These are phyloP conservation scores for Cordylochernes scorpioides DNA, from an alignment of 2,888 invertebrate species.

Conservation along the genomic window DNA sequence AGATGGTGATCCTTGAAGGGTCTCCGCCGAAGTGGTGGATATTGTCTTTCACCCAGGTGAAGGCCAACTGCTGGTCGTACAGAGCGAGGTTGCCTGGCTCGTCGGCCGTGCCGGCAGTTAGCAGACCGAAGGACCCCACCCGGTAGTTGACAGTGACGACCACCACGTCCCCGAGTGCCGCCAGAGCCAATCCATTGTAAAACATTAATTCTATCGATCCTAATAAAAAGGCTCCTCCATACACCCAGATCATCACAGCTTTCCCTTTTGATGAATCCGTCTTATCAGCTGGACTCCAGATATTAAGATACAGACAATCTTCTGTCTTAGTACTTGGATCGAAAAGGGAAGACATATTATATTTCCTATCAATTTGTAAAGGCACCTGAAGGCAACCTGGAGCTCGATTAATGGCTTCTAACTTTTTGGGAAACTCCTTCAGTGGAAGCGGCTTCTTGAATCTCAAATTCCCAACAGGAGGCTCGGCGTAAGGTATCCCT, in stretches of 20 bases:
- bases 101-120: constrained; percentile 21
- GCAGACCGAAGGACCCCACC: constrained; percentile 23
- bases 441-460: too few species aligned
- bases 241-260: constrained; percentile 18
- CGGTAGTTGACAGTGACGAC: constrained; percentile 28
- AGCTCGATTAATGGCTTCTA: too few species aligned
- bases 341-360: too few species aligned
- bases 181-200: constrained; percentile 24
- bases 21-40: constrained; percentile 29
- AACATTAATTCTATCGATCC: constrained; percentile 24
- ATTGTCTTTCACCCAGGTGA: constrained; percentile 29
- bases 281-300: constrained; percentile 27
- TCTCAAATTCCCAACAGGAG: too few species aligned
- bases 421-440: too few species aligned
- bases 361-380: too few species aligned
- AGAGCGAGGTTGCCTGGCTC: constrained; percentile 36
- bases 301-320: constrained; percentile 28
- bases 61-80: constrained; percentile 26
- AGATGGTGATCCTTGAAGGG: constrained; percentile 25
- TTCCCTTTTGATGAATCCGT: constrained; percentile 26
- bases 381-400: too few species aligned
- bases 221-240: constrained; percentile 27
- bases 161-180: constrained; percentile 23
- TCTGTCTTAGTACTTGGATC: too few species aligned
- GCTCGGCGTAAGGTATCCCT: too few species aligned